Percentiles rank a stretch among this genome's conserved stretches.
These are phyloP conservation scores for Oligia fasciuncula DNA, from an alignment of 2,888 invertebrate genomes.

Conservation along the genomic window DNA sequence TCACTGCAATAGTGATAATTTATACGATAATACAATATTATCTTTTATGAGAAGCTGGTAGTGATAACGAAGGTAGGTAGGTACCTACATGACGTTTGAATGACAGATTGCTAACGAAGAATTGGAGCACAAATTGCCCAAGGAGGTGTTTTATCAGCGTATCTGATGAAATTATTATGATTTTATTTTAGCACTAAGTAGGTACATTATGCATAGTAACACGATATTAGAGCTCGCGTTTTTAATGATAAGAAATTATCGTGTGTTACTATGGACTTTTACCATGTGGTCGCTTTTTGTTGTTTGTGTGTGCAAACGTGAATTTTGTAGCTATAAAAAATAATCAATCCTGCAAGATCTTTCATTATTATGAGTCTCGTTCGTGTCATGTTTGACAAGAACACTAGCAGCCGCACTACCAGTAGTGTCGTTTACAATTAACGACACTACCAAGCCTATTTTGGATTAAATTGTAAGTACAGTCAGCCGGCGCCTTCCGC, in stretches of 20 bases:
- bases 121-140: slow-evolving; percentile 53
- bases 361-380: background rate
- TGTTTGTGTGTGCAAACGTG: too few relatives aligned
- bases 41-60: slow-evolving; percentile 16
- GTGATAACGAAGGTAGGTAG: slow-evolving; percentile 15
- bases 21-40: slow-evolving; percentile 45
- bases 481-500: too few relatives aligned
- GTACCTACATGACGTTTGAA: slow-evolving; percentile 31
- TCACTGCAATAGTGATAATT: slow-evolving; percentile 27
- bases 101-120: slow-evolving; percentile 51
- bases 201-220: slow-evolving; percentile 1
- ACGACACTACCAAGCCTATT: too few relatives aligned
- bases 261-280: slow-evolving; percentile 11
- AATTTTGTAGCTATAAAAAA: background rate
- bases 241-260: slow-evolving; percentile 46
- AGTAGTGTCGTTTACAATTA: too few relatives aligned
- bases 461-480: too few relatives aligned
- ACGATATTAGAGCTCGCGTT: slow-evolving; percentile 25
- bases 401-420: too few relatives aligned
- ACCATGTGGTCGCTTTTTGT: slow-evolving; percentile 29
- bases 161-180: slow-evolving; percentile 49
- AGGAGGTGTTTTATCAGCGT: slow-evolving; percentile 52
- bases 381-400: too few relatives aligned
- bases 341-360: background rate
- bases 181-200: slow-evolving; percentile 32